Base-by-base conservation (phyloP, 1,140 invertebrate genomes). In the Belonocnema kinseyi region DNA sequence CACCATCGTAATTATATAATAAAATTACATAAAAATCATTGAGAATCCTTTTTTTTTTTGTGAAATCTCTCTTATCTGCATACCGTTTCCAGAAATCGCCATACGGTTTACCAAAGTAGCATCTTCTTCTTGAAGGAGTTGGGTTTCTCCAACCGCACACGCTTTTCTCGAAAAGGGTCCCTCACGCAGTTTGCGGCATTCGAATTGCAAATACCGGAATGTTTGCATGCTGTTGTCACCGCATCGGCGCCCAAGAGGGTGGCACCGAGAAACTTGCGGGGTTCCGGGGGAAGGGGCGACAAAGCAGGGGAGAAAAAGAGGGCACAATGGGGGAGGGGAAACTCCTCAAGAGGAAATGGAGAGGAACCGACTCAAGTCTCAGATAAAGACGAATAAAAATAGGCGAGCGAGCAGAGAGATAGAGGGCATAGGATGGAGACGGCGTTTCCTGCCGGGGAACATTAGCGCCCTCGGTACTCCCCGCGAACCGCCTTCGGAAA, bases 161-260 rank as follows among this genome's bases (percentile, higher is more conserved):
- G 75, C 66, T 71, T 54, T 66, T 54, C 58, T n/a, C 66, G 74
- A 79, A 79, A 83, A 74, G 74, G 77, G 72, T 71, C 76, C 81
- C 78, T 76, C 85, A 81, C 81, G 81, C 84, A 85, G 87, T 89
- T 87, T 81, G 82, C 82, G 89, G 88, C 88, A 91, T 91, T 91
- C 89, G 90, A 91, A 91, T 91, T 91, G 90, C 90, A 91, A 91
- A 91, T 91, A 91, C 83, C 89, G 89, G 88, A 91, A 91, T 91
- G 90, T 91, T 91, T 91, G 90, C 89, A 90, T 90, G 90, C 90
- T 91, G 89, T 91, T 88, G 90, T 90, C 90, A 88, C 83, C 88
- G 89, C 89, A 86, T 88, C 84, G 85, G 85, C 86, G 84, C 83
- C 88, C 82, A 82, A 79, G 82, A 85, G 87, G 76, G 80, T 66